Conservation (phyloP, 2,888 invertebrate species). For the Ornithoptera alexandrae region DNA sequence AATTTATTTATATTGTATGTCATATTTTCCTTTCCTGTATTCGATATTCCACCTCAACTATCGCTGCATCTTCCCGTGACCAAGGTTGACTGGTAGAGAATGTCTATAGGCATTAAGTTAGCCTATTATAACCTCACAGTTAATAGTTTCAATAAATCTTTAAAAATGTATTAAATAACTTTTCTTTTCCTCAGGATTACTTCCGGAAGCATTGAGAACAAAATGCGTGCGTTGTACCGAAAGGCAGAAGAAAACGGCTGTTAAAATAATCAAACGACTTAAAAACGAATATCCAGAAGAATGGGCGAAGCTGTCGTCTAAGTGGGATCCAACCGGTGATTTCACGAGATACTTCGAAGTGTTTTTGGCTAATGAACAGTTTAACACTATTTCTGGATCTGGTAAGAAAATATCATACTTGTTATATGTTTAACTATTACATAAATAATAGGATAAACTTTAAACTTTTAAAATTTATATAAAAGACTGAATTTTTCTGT, state of each 20-base stretch:
- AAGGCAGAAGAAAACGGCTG: slow-evolving; percentile 82
- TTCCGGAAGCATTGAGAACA: slow-evolving; percentile 85
- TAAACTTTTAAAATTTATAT: not conserved
- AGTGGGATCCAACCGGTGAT: slow-evolving; percentile 86
- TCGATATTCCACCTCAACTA: too few species aligned
- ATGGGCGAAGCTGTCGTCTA: slow-evolving; percentile 83
- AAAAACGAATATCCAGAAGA: slow-evolving; percentile 82
- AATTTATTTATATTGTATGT: too few species aligned
- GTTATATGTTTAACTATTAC: not conserved
- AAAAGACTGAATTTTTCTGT: not conserved
- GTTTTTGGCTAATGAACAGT: slow-evolving; percentile 62
- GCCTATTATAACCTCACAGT: too few species aligned
- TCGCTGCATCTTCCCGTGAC: too few species aligned
- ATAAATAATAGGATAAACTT: not conserved
- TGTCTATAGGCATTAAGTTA: not conserved
- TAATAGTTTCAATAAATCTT: not conserved
- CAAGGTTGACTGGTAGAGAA: too few species aligned
- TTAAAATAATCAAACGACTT: slow-evolving; percentile 84
- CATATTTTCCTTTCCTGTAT: too few species aligned
- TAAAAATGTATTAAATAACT: not conserved
- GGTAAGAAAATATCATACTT: slow-evolving; percentile 47
- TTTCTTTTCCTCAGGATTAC: slow-evolving; percentile 74
- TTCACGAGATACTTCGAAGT: slow-evolving; percentile 74
- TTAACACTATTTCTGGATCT: slow-evolving; percentile 58
- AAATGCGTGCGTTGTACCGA: slow-evolving; percentile 84